Percentiles rank a stretch among this genome's conserved stretches.
phyloP scores from a whole-genome alignment of 2,113 vertebrate genomes.

The Epinephelus lanceolatus region DNA sequence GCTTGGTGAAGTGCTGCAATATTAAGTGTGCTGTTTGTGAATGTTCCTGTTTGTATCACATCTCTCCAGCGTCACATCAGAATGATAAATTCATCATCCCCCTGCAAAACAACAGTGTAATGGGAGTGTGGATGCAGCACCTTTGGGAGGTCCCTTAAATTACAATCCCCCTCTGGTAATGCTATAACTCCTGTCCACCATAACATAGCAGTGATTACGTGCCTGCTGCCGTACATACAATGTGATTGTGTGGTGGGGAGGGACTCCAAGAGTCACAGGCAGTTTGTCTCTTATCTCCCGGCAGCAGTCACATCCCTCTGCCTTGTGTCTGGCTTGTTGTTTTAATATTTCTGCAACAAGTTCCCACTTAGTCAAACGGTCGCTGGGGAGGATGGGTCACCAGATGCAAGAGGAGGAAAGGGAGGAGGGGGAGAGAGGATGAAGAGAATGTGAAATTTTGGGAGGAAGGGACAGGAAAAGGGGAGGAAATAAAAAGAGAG shows the following conservation, averaged over 20 bases:
- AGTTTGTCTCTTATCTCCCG: constrained; percentile 51
- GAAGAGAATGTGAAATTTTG: constrained; percentile 14
- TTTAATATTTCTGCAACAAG: constrained; percentile 74
- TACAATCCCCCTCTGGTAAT: constrained; percentile 41
- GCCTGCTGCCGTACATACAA: constrained; percentile 1
- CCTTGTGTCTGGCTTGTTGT: constrained; percentile 62
- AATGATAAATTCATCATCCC: constrained; percentile 46
- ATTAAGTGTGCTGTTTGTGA: constrained; percentile 44
- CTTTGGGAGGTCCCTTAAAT: constrained; percentile 44
- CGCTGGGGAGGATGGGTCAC: constrained; percentile 67
- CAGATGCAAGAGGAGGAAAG: constrained; percentile 47
- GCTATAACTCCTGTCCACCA: constrained; percentile 18
- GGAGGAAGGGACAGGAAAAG: background rate
- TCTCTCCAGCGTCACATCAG: constrained; percentile 40
- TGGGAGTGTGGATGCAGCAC: constrained; percentile 32
- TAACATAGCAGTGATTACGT: constrained; percentile 31
- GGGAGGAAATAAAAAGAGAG: background rate
- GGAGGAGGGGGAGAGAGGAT: constrained; percentile 16
- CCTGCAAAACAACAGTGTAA: constrained; percentile 48
- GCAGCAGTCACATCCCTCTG: constrained; percentile 35
- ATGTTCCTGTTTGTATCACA: constrained; percentile 24
- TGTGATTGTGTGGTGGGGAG: background rate
- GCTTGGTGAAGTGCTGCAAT: background rate
- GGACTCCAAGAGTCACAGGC: constrained; percentile 6
- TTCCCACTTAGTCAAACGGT: constrained; percentile 77